Conservation (phyloP, 1,140 invertebrate species). For the Acyrthosiphon pisum region DNA sequence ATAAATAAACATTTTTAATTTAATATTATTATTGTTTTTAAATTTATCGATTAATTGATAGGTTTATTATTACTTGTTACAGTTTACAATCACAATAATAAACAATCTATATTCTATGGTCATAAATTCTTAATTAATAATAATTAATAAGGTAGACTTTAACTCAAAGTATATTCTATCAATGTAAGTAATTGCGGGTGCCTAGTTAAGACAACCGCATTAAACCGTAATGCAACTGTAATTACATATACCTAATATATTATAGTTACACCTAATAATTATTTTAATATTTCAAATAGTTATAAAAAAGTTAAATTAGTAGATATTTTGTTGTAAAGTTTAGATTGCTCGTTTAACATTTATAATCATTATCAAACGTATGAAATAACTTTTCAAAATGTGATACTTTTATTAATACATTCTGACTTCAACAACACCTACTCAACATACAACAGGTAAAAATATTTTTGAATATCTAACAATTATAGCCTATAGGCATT, state of each 20-base stretch:
- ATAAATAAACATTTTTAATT: not conserved
- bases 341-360: not conserved
- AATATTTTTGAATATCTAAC: not conserved
- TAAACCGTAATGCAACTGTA: too few species aligned
- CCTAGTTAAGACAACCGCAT: not conserved
- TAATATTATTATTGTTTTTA: constrained; percentile 7
- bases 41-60: not conserved
- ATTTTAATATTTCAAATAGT: not conserved
- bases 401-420: not conserved
- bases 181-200: too few species aligned
- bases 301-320: not conserved
- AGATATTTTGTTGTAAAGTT: not conserved
- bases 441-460: not conserved
- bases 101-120: not conserved
- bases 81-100: not conserved
- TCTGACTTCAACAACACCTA: not conserved
- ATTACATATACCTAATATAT: too few species aligned
- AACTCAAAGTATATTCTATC: not conserved
- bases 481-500: too few species aligned
- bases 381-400: too few species aligned
- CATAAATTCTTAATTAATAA: not conserved
- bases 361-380: too few species aligned
- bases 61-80: not conserved
- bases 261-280: too few species aligned
- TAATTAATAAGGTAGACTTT: not conserved